Conservation (phyloP, 2,888 invertebrate species). For the Diogma glabrata region DNA sequence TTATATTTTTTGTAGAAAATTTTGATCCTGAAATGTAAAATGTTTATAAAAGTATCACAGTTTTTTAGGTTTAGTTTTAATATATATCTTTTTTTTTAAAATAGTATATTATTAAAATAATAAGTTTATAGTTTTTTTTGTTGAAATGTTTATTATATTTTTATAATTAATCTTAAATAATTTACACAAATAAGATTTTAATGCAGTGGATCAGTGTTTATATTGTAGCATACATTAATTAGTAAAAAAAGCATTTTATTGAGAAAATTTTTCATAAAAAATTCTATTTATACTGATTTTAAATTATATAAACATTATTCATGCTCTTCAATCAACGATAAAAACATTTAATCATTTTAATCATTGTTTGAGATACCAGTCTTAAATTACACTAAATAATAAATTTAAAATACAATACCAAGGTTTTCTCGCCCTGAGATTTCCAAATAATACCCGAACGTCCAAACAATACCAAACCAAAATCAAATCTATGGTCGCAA, state of each 20-base stretch:
- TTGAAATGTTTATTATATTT: slow-evolving; percentile 3
- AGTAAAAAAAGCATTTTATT: slow-evolving; percentile 15
- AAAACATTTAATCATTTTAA: too few species aligned
- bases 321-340: not conserved
- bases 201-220: slow-evolving; percentile 28
- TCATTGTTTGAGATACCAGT: too few species aligned
- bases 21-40: slow-evolving; percentile 9
- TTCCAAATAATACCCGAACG: too few species aligned
- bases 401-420: too few species aligned
- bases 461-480: too few species aligned
- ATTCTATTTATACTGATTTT: too few species aligned
- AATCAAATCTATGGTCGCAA: too few species aligned
- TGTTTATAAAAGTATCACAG: too few species aligned
- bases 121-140: slow-evolving; percentile 12
- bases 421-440: too few species aligned
- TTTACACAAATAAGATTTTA: slow-evolving; percentile 7
- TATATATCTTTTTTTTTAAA: slow-evolving; percentile 6
- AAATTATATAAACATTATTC: not conserved
- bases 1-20: slow-evolving; percentile 7
- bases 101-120: slow-evolving; percentile 10
- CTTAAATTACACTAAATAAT: too few species aligned
- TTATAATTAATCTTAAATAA: slow-evolving; percentile 7
- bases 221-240: slow-evolving; percentile 21
- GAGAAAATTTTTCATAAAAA: slow-evolving; percentile 6
- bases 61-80: slow-evolving; percentile 7